Conservation (phyloP, 1,140 invertebrate genomes). For the Parasteatoda tepidariorum region DNA sequence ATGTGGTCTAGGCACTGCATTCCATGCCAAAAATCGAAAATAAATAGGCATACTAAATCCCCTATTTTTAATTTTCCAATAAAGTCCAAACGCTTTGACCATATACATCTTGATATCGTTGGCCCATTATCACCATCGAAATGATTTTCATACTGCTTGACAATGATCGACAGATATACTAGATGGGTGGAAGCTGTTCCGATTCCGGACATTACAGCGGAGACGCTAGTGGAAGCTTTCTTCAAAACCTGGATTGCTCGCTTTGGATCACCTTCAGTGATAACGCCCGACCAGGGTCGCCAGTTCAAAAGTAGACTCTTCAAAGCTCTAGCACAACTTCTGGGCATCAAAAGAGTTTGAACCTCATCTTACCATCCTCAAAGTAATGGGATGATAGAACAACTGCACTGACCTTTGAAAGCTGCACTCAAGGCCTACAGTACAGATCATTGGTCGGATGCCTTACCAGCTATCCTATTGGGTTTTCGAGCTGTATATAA, state of each 20-base stretch:
- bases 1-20: constrained; percentile 21
- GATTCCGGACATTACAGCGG: constrained; percentile 64
- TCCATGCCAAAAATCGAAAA: constrained; percentile 53
- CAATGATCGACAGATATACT: constrained; percentile 69
- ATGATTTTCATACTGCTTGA: constrained; percentile 68
- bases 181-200: constrained; percentile 68
- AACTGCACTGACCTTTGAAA: constrained; percentile 69
- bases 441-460: not conserved
- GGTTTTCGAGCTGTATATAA: constrained; percentile 63
- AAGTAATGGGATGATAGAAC: constrained; percentile 65
- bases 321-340: not conserved
- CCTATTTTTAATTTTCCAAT: constrained; percentile 39
- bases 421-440: constrained; percentile 59
- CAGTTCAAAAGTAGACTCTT: constrained; percentile 67
- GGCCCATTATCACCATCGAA: constrained; percentile 69
- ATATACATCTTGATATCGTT: constrained; percentile 72
- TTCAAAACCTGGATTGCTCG: constrained; percentile 65
- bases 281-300: constrained; percentile 68
- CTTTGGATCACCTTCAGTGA: constrained; percentile 64
- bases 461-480: constrained; percentile 66
- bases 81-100: constrained; percentile 64
- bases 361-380: constrained; percentile 62
- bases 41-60: constrained; percentile 41
- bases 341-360: constrained; percentile 61
- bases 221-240: constrained; percentile 65